Base-by-base conservation (phyloP, 1,140 invertebrate genomes). In the Nasonia giraulti region DNA sequence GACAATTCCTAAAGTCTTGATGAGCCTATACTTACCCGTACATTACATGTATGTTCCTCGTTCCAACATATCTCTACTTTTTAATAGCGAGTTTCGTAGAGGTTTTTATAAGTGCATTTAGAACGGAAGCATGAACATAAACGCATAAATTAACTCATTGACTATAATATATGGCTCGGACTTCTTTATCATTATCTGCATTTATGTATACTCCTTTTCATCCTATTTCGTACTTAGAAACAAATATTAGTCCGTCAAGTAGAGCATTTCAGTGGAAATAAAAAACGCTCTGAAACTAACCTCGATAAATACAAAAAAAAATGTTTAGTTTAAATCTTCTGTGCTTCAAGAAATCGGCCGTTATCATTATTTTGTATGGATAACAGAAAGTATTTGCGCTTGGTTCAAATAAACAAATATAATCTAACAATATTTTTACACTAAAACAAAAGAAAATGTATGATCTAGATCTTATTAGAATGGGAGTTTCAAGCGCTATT, bases 341-440 rank as follows among this genome's bases (percentile, higher is more conserved):
- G 71, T 77, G 78, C 68, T 87, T 87, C 75, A 82, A 85, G 83
- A 85, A 85, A 79, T 78, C 40, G 82, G 40, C 40, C 62, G 55
- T 81, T 83, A 84, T 69, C 40, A 10, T 80, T 84, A 33, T 40
- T 44, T 84, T 33, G 12, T 62, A 5, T 12, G 23, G 47, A 8
- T 20, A 44, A 6, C 17, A n/a, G 20, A 3, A n/a, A 20, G 17
- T n/a, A 62, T n/a, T 62, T 62, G 4, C 20, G 17, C 7, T 62
- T n/a, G 55, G n/a, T 20, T 17, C 55, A 62, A 6, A 5, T 62
- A 5, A 62, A n/a, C 20, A 1, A 20, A 8, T 80, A 71, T 44
- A 69, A 17, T 17, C 8, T 2, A 66, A 33, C n/a, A 66, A 66
- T 55, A 77, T 14, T 50, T 50, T 77, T 78, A 20, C 62, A 44